Evolutionary conservation across 2,888 invertebrate genomes (phyloP).

Genomic region (Schizaphis graminum): DNA sequence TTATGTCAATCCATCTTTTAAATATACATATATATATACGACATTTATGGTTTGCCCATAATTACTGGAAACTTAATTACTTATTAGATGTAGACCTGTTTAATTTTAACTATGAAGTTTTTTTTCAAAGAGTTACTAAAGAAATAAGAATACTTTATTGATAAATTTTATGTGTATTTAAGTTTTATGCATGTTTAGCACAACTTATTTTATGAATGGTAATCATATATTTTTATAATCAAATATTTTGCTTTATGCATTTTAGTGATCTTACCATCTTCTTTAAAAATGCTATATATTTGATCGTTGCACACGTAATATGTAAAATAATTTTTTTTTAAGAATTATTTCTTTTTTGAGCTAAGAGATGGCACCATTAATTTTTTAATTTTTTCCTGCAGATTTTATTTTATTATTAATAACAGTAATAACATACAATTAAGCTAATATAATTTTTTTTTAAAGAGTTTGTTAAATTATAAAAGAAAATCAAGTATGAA

Average conservation of each 20-base stretch:
- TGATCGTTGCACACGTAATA: neutral
- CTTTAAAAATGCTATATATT: neutral
- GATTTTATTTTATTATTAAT: neutral
- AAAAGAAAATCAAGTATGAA: neutral
- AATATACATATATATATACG: neutral
- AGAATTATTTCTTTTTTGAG: neutral
- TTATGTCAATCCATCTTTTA: too few species aligned
- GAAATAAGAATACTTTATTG: neutral
- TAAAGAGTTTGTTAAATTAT: neutral
- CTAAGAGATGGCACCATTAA: neutral
- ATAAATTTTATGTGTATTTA: neutral
- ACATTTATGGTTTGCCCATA: neutral
- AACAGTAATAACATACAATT: neutral
- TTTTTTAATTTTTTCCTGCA: neutral
- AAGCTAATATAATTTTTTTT: neutral
- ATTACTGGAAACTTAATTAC: neutral
- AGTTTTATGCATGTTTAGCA: neutral
- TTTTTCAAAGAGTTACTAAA: neutral
- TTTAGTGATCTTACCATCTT: neutral
- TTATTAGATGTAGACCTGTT: neutral
- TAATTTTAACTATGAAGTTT: neutral
- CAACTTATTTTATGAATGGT: neutral
- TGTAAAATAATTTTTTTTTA: neutral
- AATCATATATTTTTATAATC: neutral
- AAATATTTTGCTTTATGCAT: neutral